Percentiles rank a stretch among this genome's conserved stretches.
phyloP scores from a whole-genome alignment of 2,797 vertebrate genomes.

The Diplodus sargus region DNA sequence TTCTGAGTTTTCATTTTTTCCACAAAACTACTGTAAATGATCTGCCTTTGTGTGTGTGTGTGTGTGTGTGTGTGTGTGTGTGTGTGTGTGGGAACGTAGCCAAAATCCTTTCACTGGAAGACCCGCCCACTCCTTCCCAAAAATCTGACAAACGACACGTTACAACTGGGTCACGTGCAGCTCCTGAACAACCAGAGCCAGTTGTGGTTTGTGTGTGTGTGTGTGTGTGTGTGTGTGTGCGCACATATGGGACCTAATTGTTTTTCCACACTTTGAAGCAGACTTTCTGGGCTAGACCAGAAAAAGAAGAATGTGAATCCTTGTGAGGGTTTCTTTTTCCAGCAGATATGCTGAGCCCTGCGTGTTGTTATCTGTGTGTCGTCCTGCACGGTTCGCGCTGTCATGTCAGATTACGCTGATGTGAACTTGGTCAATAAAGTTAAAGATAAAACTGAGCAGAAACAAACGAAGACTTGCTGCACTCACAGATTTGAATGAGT shows the following conservation, averaged over 20 bases:
- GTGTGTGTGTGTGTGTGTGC: conserved; percentile 4
- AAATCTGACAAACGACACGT: background rate
- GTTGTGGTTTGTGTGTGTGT: background rate
- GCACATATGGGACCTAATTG: conserved; percentile 25
- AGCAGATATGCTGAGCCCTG: background rate
- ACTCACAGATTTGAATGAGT: background rate
- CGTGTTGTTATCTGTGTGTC: conserved; percentile 4
- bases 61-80: background rate
- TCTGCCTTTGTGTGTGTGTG: background rate
- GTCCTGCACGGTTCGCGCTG: background rate
- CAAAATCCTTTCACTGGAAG: conserved; percentile 4
- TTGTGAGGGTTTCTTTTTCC: conserved; percentile 27
- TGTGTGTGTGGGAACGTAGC: background rate
- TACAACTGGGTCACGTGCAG: conserved; percentile 39
- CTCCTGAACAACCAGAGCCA: conserved; percentile 18
- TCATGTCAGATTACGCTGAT: background rate
- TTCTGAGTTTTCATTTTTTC: too few species aligned
- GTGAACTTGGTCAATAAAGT: background rate
- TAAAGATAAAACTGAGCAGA: background rate
- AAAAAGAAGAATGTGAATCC: conserved; percentile 29
- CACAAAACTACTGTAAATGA: background rate
- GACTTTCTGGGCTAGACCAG: conserved; percentile 30
- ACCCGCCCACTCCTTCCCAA: background rate
- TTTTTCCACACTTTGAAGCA: conserved; percentile 48
- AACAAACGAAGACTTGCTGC: background rate